A percentile compares a stretch with the other conserved stretches of the same genome.
phyloP scores from a whole-genome alignment of 2,797 vertebrate species.

The Ctenosaura bakeri region DNA sequence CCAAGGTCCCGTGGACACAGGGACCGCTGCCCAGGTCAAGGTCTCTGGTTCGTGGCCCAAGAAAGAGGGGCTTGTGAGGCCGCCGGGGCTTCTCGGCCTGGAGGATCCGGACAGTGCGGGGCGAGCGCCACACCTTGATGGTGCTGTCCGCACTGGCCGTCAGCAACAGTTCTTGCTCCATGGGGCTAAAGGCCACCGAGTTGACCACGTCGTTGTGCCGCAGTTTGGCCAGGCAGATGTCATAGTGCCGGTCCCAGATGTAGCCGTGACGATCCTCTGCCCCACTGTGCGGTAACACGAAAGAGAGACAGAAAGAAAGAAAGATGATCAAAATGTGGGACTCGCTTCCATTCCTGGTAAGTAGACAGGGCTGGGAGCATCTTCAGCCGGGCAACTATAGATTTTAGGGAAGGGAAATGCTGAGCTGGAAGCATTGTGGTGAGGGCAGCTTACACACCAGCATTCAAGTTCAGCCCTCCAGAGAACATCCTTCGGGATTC shows the following conservation, averaged over 20 bases:
- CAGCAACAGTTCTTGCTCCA: slow-evolving; percentile 95
- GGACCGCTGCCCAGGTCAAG: slow-evolving; percentile 62
- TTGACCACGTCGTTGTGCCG: slow-evolving; percentile 95
- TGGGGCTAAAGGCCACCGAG: slow-evolving; percentile 95
- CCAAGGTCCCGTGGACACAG: neutral
- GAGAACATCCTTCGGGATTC: too few species aligned
- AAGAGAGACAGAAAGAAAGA: accelerated
- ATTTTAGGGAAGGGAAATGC: too few species aligned
- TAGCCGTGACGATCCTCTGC: slow-evolving; percentile 97
- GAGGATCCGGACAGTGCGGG: slow-evolving; percentile 81
- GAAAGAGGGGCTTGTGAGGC: slow-evolving; percentile 82
- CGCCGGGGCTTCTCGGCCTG: slow-evolving; percentile 72
- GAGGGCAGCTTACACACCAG: too few species aligned
- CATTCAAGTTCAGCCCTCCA: too few species aligned
- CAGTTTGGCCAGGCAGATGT: slow-evolving; percentile 94
- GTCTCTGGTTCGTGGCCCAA: slow-evolving; percentile 84
- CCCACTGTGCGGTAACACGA: slow-evolving; percentile 78
- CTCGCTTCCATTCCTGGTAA: too few species aligned
- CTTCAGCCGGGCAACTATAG: too few species aligned
- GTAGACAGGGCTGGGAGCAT: too few species aligned
- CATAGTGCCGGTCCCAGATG: slow-evolving; percentile 99
- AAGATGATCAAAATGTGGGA: too few species aligned
- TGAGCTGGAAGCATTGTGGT: too few species aligned
- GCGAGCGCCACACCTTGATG: slow-evolving; percentile 97
- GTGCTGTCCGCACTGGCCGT: slow-evolving; percentile 94